Evolutionary conservation across 2,113 vertebrate genomes (phyloP).

Genomic region (Atractosteus spatula): DNA sequence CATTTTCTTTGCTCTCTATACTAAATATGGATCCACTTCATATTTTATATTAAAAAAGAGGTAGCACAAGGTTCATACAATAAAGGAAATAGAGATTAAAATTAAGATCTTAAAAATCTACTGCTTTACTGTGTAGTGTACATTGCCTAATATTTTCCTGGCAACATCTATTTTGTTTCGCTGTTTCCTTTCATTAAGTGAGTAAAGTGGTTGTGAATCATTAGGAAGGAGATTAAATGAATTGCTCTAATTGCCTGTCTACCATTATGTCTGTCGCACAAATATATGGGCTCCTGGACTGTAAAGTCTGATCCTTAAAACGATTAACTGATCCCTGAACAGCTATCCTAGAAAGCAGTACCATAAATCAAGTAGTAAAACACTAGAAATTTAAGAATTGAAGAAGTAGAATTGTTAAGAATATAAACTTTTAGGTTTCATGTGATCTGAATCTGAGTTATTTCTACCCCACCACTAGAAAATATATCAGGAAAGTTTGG

Average conservation of each 20-base stretch:
- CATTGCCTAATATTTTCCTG: not conserved
- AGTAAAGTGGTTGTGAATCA: not conserved
- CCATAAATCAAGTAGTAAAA: conserved; percentile 8
- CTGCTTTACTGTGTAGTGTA: not conserved
- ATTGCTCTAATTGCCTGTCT: conserved; percentile 14
- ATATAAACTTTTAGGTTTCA: not conserved
- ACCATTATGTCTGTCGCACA: conserved; percentile 6
- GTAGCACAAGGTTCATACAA: not conserved
- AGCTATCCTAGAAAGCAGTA: not conserved
- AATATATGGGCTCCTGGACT: conserved; percentile 13
- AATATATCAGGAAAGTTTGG: no score
- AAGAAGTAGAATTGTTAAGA: not conserved
- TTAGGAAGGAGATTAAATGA: conserved; percentile 13
- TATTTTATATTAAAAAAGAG: not conserved
- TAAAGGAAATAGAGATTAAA: not conserved
- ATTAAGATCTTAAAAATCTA: not conserved
- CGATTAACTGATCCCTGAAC: conserved; percentile 10
- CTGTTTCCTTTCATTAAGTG: conserved; percentile 1
- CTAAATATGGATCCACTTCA: not conserved
- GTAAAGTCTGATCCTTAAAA: conserved; percentile 9
- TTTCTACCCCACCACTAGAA: no score
- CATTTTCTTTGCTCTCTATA: no score
- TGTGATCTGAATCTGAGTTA: no score
- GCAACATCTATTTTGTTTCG: not conserved
- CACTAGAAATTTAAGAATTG: not conserved